Conservation (phyloP, 2,797 vertebrate species). For the Oreochromis mossambicus region DNA sequence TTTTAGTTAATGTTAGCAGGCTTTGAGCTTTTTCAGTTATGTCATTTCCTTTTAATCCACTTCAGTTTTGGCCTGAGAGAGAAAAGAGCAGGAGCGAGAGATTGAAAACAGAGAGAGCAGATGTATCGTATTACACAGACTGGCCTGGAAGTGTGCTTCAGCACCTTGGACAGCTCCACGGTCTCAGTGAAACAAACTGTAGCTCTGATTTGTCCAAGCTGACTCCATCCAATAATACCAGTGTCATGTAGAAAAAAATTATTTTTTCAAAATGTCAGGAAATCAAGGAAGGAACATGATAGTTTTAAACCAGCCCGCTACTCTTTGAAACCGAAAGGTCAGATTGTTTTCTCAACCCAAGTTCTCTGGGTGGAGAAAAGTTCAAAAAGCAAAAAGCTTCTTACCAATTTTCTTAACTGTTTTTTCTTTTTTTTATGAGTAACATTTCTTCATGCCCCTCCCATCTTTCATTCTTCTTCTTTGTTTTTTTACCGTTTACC, state of each 20-base stretch:
- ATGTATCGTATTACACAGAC: background rate
- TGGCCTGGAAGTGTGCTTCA: slow-evolving; percentile 8
- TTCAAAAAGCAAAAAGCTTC: background rate
- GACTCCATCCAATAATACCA: background rate
- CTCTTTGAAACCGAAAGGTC: background rate
- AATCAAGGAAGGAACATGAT: background rate
- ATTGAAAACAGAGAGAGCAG: background rate
- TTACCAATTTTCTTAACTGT: background rate
- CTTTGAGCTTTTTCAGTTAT: background rate
- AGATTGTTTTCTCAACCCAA: background rate
- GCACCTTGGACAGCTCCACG: slow-evolving; percentile 45
- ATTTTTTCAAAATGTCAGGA: background rate
- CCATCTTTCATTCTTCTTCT: background rate
- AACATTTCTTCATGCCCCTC: background rate
- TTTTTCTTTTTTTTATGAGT: background rate
- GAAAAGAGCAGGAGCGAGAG: background rate
- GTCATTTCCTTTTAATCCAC: background rate
- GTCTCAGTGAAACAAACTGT: background rate
- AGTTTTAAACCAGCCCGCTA: background rate
- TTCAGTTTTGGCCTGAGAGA: background rate
- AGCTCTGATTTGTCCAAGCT: slow-evolving; percentile 12
- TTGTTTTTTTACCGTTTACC: background rate
- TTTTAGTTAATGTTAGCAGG: background rate
- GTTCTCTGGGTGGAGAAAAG: background rate
- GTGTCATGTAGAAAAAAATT: background rate